Evolutionary conservation across 2,888 invertebrate genomes (phyloP), one percentile per base, ranked within the genome.

Genomic region (Smittia aterrima): DNA sequence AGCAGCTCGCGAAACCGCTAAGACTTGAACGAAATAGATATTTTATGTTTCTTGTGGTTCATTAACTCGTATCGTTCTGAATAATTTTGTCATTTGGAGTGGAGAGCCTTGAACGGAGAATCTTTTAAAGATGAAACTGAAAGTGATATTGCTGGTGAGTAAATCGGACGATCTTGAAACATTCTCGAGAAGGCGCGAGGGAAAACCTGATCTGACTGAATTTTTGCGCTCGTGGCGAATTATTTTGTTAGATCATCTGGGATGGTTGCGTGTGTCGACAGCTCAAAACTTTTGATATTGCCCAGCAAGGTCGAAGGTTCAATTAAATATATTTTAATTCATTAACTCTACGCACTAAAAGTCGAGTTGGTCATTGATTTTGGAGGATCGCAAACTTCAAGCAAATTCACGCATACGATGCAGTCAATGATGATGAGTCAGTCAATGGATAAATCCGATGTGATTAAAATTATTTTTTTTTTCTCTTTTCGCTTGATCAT

Each of bases 81-180:
- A 47, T 47, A n/a, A 47, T 47, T 47, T 47, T 16, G n/a, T 11
- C 47, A n/a, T 47, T 16, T 2, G 4, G 2, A 2, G 47, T 47
- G 16, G 13, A 4, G 6, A 47, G 47, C 47, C 47, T 47, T 47
- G 47, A 47, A 32, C 32, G 32, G 9, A 32, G 32, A 32, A 32
- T 47, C 13, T 47, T 47, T 47, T 38, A 38, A 58, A 71, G 53
- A 71, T 72, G 72, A 72, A 72, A 62, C 62, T 72, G 72, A 72
- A 72, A 72, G 72, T 72, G 72, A 72, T 72, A 58, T 40, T 72
- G 58, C 40, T 72, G 72, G 72, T 72, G 40, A 72, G 72, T 72
- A 20, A 64, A 64, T 58, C 9, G 3, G 32, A 32, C 9, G 16
- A 47, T 13, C 47, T 47, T n/a, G 16, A 47, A n/a, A 47, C 2